Evolutionary conservation across 2,888 invertebrate genomes (phyloP).

Genomic region (Epicampocera succincta): DNA sequence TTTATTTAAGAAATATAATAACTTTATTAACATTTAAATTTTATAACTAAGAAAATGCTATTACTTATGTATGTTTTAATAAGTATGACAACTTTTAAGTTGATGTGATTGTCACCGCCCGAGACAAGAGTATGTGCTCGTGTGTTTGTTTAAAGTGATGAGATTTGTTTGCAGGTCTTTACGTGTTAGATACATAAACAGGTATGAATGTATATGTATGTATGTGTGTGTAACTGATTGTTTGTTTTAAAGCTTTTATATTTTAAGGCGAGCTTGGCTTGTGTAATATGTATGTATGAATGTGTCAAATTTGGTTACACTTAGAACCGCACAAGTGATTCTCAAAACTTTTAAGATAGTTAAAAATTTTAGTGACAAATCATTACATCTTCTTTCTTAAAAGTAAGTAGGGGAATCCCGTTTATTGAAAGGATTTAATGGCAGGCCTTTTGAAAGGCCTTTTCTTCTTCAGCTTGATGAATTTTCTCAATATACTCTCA

Average conservation of each 20-base stretch:
- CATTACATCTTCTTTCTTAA: slow-evolving; percentile 10
- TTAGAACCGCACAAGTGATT: slow-evolving; percentile 7
- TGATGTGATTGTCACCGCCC: slow-evolving; percentile 8
- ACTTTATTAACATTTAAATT: background rate
- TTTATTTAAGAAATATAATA: slow-evolving; percentile 5
- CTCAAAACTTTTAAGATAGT: background rate
- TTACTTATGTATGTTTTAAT: slow-evolving; percentile 9
- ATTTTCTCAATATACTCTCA: no score
- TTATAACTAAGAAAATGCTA: background rate
- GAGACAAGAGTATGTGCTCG: no score
- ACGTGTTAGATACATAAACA: background rate
- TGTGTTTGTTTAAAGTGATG: background rate
- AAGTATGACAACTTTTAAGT: slow-evolving; percentile 21
- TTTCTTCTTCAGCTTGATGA: no score
- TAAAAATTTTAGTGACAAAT: background rate
- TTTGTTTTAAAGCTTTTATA: background rate
- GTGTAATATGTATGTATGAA: no score
- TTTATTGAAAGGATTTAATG: no score
- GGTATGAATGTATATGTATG: no score
- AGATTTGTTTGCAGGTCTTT: background rate
- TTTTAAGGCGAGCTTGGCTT: background rate
- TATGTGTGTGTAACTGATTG: background rate
- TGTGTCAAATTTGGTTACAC: background rate
- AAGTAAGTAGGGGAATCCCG: background rate
- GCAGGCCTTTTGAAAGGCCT: no score